Conservation (phyloP, 1,140 invertebrate genomes). For the Spodoptera litura region DNA sequence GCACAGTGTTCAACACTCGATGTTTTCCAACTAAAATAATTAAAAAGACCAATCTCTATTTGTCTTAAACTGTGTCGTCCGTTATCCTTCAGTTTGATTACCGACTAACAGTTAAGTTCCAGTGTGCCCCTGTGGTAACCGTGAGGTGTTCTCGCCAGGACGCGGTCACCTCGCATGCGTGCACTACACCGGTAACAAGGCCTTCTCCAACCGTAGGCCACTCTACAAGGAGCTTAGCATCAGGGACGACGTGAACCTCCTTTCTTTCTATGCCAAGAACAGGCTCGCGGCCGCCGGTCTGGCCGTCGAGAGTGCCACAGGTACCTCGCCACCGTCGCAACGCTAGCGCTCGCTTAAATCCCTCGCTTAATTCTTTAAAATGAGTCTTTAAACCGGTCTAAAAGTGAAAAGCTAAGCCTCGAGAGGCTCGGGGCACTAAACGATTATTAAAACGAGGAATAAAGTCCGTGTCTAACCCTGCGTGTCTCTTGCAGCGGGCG, state of each 20-base stretch:
- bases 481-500: constrained; percentile 86
- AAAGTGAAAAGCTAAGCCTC: constrained; percentile 65
- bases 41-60: constrained; percentile 4
- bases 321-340: constrained; percentile 73
- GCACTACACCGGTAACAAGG: constrained; percentile 91
- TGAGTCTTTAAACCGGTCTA: constrained; percentile 58
- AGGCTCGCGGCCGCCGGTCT: constrained; percentile 88
- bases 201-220: constrained; percentile 90
- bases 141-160: constrained; percentile 85
- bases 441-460: constrained; percentile 68
- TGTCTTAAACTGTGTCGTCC: constrained; percentile 24
- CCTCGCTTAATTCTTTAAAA: constrained; percentile 79
- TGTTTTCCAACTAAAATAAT: constrained; percentile 47
- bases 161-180: constrained; percentile 92
- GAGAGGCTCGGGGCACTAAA: constrained; percentile 62
- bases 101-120: constrained; percentile 69
- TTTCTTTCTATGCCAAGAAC: constrained; percentile 92
- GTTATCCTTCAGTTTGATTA: constrained; percentile 42
- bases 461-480: constrained; percentile 84
- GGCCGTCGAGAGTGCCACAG: constrained; percentile 81
- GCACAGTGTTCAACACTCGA: constrained; percentile 17
- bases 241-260: constrained; percentile 91
- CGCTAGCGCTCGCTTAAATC: constrained; percentile 74
- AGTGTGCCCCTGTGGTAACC: constrained; percentile 75
- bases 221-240: constrained; percentile 88